A percentile compares a stretch with the other conserved stretches of the same genome.
Conservation (phyloP, 2,797 vertebrate species). For the Simalia tracyae region DNA sequence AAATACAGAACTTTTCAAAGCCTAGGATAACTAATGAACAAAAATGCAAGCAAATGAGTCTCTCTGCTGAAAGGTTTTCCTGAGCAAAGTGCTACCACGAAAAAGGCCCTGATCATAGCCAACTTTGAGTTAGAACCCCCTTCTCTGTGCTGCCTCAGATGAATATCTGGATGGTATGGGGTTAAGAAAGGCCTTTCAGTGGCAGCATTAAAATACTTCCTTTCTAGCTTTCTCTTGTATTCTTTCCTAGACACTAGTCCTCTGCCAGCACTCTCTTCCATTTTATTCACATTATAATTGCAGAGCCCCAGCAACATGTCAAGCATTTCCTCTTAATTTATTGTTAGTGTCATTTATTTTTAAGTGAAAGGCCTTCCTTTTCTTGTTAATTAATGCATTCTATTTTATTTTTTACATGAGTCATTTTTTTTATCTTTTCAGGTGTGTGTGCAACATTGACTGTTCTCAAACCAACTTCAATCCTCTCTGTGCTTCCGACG, state of each 20-base stretch:
- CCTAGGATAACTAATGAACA: not conserved
- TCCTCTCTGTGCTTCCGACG: slow-evolving; percentile 97
- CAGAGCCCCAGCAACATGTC: slow-evolving; percentile 26
- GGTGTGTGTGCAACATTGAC: slow-evolving; percentile 99
- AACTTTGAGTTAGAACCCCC: not conserved
- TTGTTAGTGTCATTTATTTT: slow-evolving; percentile 44
- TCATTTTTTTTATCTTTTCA: slow-evolving; percentile 65
- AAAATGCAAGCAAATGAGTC: not conserved
- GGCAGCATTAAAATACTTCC: not conserved
- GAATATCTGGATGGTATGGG: not conserved
- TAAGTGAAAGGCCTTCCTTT: slow-evolving; percentile 15
- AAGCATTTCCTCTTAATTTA: slow-evolving; percentile 27
- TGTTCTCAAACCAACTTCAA: slow-evolving; percentile 99
- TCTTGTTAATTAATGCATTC: not conserved
- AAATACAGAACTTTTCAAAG: not conserved
- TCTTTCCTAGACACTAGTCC: slow-evolving; percentile 39
- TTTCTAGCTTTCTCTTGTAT: slow-evolving; percentile 20
- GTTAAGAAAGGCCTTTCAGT: not conserved
- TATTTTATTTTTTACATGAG: slow-evolving; percentile 34
- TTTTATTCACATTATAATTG: slow-evolving; percentile 51
- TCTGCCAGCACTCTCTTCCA: slow-evolving; percentile 11
- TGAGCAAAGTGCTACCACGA: not conserved
- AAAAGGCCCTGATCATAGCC: not conserved
- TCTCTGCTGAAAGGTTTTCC: not conserved
- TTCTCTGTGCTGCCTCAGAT: not conserved